Conservation (phyloP, 2,797 vertebrate genomes). For the Lacerta viridis region DNA sequence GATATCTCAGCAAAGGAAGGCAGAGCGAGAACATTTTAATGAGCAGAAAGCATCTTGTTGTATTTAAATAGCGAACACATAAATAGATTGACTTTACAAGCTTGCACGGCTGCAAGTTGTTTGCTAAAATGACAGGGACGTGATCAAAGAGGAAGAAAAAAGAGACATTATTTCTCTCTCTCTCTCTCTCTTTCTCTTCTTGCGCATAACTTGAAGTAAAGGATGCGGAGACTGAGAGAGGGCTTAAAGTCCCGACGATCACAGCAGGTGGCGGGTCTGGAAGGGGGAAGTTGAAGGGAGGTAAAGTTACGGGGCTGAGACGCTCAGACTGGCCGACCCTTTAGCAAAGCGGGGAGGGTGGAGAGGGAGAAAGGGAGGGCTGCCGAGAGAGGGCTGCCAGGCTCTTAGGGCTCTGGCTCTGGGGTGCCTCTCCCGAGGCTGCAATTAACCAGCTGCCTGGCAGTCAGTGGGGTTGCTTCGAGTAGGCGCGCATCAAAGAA, state of each 20-base stretch:
- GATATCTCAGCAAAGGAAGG: background rate
- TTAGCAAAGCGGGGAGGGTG: background rate
- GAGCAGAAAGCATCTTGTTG: background rate
- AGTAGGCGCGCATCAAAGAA: conserved; percentile 81
- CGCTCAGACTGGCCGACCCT: background rate
- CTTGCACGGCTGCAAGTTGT: conserved; percentile 28
- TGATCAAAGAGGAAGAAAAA: conserved; percentile 25
- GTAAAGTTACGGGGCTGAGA: background rate
- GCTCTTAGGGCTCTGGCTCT: background rate
- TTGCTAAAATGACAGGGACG: conserved; percentile 55
- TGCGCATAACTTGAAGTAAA: conserved; percentile 25
- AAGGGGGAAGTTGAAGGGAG: conserved; percentile 9
- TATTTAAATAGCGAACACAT: conserved; percentile 18
- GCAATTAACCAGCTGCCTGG: conserved; percentile 89
- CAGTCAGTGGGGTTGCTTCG: conserved; percentile 74
- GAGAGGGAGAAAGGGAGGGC: background rate
- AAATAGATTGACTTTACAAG: background rate
- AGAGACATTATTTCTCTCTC: background rate
- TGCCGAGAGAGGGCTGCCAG: conserved; percentile 25
- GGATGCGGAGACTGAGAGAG: background rate
- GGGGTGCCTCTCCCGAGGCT: conserved; percentile 83
- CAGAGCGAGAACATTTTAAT: background rate
- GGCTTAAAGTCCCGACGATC: background rate
- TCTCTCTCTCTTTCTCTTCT: conserved; percentile 27
- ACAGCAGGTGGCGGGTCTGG: background rate